Base-by-base conservation (phyloP, 2,113 vertebrate species). In the Numida meleagris region DNA sequence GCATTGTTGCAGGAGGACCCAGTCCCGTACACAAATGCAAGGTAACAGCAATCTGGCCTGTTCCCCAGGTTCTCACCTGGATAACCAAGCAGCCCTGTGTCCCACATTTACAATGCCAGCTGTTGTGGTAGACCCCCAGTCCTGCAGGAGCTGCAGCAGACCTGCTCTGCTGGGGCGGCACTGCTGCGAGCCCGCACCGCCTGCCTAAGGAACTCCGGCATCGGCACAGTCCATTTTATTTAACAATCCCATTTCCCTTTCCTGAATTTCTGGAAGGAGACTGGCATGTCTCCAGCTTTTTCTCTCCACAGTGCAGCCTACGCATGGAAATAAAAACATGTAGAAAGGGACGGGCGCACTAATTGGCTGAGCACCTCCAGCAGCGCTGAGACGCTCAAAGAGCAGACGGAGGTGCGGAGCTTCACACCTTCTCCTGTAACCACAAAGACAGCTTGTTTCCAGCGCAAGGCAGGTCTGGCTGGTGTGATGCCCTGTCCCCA, bases 171-270 rank as follows among this genome's bases (percentile, higher is more conserved):
- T 0, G 1, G 5, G 71, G 40, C 8, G 4, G 34, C 46, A 17
- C 31, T 14, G 61, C 84, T 27, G 21, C 20, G 50, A 79, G 67
- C 33, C 71, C 10, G 18, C 1, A 1, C 67, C 31, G 50, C 86
- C 76, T 16, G 59, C 65, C 51, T 48, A 3, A 46, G 76, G 61
- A 88, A 10, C 88, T 73, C 72, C 38, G 29, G 12, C 10, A 62
- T 45, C 55, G 34, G 67, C 19, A 25, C 43, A 25, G 15, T 11
- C 91, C 50, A 3, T 88, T 91, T 83, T 20, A 70, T 77, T 89
- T 88, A 95, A 95, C 87, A 96, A 91, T 93, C 88, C 61, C 55
- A 94, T 88, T 95, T 95, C 90, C 94, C 94, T 65, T 96, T 91
- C 79, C 91, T 88, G 90, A 89, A 86, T 90, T 93, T 93, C 94